Conservation (phyloP, 2,888 invertebrate genomes). For the Camptogramma bilineatum region DNA sequence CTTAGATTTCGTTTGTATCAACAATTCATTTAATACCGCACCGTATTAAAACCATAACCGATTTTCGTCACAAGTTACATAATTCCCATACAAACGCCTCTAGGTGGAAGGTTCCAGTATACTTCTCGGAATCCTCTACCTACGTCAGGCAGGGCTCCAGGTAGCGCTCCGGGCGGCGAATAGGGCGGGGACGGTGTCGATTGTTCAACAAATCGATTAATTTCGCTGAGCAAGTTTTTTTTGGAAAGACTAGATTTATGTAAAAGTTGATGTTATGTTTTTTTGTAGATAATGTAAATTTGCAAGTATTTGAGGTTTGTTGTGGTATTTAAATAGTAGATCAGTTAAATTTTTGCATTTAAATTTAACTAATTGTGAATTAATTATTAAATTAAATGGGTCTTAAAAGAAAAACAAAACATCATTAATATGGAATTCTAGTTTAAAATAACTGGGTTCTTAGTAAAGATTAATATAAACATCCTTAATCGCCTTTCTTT, state of each 20-base stretch:
- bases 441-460: neutral
- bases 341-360: neutral
- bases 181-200: constrained; percentile 47
- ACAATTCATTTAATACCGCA: neutral
- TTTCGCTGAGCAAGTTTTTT: neutral
- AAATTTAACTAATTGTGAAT: neutral
- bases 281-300: too few relatives aligned
- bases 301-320: too few relatives aligned
- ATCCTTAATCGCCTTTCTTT: neutral
- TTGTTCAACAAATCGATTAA: constrained; percentile 9
- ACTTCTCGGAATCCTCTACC: constrained; percentile 76
- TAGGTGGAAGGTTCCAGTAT: constrained; percentile 37
- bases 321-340: neutral
- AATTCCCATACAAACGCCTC: constrained; percentile 39
- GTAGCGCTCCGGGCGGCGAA: constrained; percentile 63
- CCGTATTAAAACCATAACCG: neutral
- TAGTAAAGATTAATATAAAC: neutral
- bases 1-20: too few relatives aligned
- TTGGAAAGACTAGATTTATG: too few relatives aligned
- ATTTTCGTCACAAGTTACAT: constrained; percentile 21
- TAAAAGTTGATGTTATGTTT: too few relatives aligned
- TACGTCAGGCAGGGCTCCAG: constrained; percentile 61
- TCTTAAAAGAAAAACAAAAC: neutral
- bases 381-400: neutral
- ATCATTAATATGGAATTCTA: neutral